phyloP scores from a whole-genome alignment of 2,797 vertebrate species.

The Cichlasoma orientale region DNA sequence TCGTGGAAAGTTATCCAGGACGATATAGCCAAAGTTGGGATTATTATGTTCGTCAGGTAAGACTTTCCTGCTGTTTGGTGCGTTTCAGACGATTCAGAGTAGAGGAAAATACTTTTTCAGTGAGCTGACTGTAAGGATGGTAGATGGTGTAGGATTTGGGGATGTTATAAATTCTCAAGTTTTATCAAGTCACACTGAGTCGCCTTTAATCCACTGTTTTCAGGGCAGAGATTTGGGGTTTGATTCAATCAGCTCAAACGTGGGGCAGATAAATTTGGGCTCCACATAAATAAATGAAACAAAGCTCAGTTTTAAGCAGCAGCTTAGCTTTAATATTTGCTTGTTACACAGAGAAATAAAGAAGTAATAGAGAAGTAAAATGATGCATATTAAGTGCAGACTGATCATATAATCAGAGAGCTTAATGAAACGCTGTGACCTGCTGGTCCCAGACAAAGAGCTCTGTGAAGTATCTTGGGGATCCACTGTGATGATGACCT shows the following conservation, averaged over 20 bases:
- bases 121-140: neutral
- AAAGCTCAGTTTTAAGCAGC: neutral
- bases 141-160: neutral
- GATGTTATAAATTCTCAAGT: neutral
- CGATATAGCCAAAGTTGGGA: constrained; percentile 85
- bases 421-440: neutral
- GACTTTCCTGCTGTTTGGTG: neutral
- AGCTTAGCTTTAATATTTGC: neutral
- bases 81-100: neutral
- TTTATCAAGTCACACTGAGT: neutral
- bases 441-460: neutral
- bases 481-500: constrained; percentile 5
- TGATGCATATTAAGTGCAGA: neutral
- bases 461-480: neutral
- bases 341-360: neutral
- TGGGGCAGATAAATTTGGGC: no score
- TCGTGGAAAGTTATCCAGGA: constrained; percentile 86
- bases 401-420: neutral
- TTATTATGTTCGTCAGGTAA: constrained; percentile 87
- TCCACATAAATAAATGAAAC: no score
- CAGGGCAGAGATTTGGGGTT: no score
- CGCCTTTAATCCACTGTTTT: neutral
- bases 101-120: neutral
- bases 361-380: neutral
- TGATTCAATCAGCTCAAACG: no score